Conservation (phyloP, 2,888 invertebrate genomes). For the Zootermopsis nevadensis region DNA sequence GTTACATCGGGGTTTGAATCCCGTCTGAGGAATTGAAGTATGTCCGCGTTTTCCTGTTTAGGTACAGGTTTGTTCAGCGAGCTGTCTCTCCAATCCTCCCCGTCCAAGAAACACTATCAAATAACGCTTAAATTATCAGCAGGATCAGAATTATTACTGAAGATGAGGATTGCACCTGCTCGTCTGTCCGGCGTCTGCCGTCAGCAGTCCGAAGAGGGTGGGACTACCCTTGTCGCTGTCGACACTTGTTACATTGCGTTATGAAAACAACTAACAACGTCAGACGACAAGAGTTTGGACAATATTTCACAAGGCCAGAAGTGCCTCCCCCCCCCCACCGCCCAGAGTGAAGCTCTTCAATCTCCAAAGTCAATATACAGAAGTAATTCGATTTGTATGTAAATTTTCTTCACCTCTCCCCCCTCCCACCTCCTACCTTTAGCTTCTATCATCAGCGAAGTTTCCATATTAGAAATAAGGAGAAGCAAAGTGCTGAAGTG, state of each 20-base stretch:
- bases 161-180: too few relatives aligned
- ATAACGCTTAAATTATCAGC: too few relatives aligned
- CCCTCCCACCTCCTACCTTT: neutral
- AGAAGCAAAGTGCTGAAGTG: slow-evolving; percentile 53
- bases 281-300: slow-evolving; percentile 20
- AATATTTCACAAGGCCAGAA: slow-evolving; percentile 28
- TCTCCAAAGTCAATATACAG: slow-evolving; percentile 61
- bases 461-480: slow-evolving; percentile 38
- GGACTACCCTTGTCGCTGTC: too few relatives aligned
- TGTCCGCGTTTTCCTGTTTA: too few relatives aligned
- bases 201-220: too few relatives aligned
- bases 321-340: neutral
- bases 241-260: neutral
- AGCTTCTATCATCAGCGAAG: slow-evolving; percentile 24
- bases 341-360: slow-evolving; percentile 60
- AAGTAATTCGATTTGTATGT: slow-evolving; percentile 63
- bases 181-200: too few relatives aligned
- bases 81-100: too few relatives aligned
- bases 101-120: too few relatives aligned
- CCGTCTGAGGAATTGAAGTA: too few relatives aligned
- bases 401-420: slow-evolving; percentile 57
- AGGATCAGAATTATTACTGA: too few relatives aligned
- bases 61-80: too few relatives aligned
- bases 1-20: too few relatives aligned
- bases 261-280: slow-evolving; percentile 14